These are phyloP conservation scores for Crax fasciolata DNA, from an alignment of 2,797 vertebrate species.

Conservation along the genomic window DNA sequence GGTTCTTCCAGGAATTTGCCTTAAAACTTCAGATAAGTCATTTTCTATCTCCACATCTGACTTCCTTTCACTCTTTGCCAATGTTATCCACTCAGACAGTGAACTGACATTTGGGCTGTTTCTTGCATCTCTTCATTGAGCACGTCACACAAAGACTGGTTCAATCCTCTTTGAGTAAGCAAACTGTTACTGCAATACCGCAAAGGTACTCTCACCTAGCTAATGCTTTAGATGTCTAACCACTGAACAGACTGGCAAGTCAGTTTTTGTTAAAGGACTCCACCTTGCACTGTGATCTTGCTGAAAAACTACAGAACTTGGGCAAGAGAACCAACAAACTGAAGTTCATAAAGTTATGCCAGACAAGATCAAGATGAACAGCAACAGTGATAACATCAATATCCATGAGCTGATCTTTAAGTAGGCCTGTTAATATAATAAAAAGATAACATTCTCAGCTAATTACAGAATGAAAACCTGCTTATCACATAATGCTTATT, in stretches of 20 bases:
- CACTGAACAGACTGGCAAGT: neutral
- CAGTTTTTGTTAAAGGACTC: neutral
- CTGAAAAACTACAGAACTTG: neutral
- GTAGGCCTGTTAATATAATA: neutral
- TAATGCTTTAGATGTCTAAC: neutral
- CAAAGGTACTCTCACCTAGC: neutral
- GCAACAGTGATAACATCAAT: neutral
- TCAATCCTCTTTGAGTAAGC: accelerated
- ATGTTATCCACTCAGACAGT: neutral
- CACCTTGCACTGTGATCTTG: neutral
- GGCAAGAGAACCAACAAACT: neutral
- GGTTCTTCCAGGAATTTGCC: neutral
- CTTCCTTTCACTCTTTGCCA: neutral
- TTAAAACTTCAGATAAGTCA: neutral
- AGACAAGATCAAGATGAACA: neutral
- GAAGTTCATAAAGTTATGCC: neutral
- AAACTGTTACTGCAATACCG: neutral
- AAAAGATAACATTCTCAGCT: neutral
- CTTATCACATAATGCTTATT: neutral
- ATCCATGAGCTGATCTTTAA: neutral
- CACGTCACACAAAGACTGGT: neutral
- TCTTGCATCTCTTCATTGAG: neutral
- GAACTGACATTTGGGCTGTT: neutral
- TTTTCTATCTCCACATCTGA: neutral
- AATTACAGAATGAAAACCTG: neutral